Conservation (phyloP, 2,113 vertebrate species). For the Cisticola juncidis region DNA sequence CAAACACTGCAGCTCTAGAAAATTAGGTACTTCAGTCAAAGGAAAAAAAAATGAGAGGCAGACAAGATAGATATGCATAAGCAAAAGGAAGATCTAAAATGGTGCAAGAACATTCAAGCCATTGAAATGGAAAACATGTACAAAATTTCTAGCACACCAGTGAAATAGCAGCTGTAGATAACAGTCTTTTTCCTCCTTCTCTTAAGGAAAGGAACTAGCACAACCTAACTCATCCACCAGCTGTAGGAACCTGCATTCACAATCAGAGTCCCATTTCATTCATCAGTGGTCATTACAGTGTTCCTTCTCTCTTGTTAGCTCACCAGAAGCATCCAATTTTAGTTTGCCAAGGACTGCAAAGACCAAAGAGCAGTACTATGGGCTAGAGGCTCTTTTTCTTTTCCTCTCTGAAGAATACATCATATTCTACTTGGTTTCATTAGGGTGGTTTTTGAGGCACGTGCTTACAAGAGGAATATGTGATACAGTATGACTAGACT, state of each 20-base stretch:
- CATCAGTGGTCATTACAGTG: not conserved
- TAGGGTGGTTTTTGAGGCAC: not conserved
- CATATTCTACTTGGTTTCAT: not conserved
- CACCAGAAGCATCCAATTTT: not conserved
- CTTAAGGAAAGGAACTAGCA: not conserved
- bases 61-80: not conserved
- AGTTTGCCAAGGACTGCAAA: not conserved
- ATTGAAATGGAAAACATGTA: not conserved
- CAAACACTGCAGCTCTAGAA: not conserved
- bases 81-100: not conserved
- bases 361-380: not conserved
- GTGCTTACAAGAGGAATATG: not conserved
- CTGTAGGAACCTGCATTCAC: not conserved
- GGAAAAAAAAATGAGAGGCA: not conserved
- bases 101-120: not conserved
- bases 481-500: not conserved
- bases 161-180: not conserved
- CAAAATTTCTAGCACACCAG: not conserved
- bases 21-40: not conserved
- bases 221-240: not conserved
- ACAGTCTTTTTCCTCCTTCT: not conserved
- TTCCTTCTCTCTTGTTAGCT: not conserved
- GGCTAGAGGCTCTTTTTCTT: not conserved
- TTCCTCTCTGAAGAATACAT: not conserved
- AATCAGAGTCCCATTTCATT: not conserved